Conservation (phyloP, 1,140 invertebrate species). For the Pseudomyrmex pallidus region DNA sequence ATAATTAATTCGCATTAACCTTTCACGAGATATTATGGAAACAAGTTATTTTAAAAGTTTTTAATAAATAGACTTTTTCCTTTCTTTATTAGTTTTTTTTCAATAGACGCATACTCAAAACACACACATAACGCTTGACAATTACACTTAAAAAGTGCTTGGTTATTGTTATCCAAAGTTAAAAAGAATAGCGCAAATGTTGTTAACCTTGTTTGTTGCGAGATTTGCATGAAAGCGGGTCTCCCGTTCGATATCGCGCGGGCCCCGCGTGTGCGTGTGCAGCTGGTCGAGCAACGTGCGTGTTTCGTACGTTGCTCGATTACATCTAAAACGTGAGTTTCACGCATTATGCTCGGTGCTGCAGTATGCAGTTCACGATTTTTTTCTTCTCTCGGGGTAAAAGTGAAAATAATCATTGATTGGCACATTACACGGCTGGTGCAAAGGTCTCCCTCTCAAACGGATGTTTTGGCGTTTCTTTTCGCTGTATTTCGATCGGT, state of each 20-base stretch:
- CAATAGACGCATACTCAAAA: neutral
- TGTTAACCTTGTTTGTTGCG: slow-evolving; percentile 73
- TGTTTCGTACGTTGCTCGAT: slow-evolving; percentile 31
- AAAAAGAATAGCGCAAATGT: slow-evolving; percentile 69
- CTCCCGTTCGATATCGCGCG: neutral
- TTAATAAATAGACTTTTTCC: no score
- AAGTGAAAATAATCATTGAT: slow-evolving; percentile 49
- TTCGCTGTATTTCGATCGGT: neutral
- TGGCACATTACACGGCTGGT: neutral
- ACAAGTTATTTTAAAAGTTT: neutral
- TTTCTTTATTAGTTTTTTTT: neutral
- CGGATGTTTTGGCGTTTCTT: slow-evolving; percentile 27
- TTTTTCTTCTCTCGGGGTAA: slow-evolving; percentile 32
- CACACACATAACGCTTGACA: neutral
- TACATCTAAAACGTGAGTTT: slow-evolving; percentile 37
- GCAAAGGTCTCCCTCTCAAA: slow-evolving; percentile 50
- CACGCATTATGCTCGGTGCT: slow-evolving; percentile 8
- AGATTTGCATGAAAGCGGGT: slow-evolving; percentile 41
- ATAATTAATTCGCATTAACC: neutral
- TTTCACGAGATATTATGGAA: neutral
- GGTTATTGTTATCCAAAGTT: neutral
- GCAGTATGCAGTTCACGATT: neutral
- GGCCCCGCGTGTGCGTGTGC: neutral
- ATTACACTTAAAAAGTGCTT: neutral
- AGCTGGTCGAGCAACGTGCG: neutral